Evolutionary conservation across 2,113 vertebrate species (phyloP).

Genomic region (Actenoides lindsayi): DNA sequence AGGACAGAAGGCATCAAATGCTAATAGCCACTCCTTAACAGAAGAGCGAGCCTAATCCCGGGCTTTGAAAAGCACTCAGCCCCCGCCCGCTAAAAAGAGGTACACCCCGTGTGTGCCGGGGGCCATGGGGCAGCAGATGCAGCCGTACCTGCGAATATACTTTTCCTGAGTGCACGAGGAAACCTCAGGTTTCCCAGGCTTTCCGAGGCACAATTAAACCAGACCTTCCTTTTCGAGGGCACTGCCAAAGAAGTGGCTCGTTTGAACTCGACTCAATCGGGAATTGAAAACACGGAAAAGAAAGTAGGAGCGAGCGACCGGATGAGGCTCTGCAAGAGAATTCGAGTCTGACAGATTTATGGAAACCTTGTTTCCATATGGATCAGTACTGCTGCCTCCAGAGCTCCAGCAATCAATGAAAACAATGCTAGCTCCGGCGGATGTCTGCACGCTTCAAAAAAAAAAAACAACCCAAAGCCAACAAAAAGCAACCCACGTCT

Average conservation of each 20-base stretch:
- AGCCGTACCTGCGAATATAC: neutral
- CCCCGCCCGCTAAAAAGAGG: slow-evolving; percentile 14
- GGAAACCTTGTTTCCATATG: slow-evolving; percentile 60
- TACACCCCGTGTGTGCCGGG: neutral
- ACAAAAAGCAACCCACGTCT: too few species aligned
- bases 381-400: slow-evolving; percentile 32
- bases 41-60: slow-evolving; percentile 43
- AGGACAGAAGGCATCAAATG: slow-evolving; percentile 60
- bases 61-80: slow-evolving; percentile 51
- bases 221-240: slow-evolving; percentile 34
- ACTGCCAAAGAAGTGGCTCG: slow-evolving; percentile 42
- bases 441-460: neutral
- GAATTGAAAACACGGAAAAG: slow-evolving; percentile 34
- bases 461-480: too few species aligned
- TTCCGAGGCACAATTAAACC: slow-evolving; percentile 8
- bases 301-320: slow-evolving; percentile 29
- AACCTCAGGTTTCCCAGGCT: slow-evolving; percentile 21
- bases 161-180: slow-evolving; percentile 7
- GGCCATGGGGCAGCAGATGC: slow-evolving; percentile 22
- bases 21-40: slow-evolving; percentile 56
- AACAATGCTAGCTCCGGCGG: neutral
- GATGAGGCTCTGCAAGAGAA: slow-evolving; percentile 56
- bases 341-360: slow-evolving; percentile 64
- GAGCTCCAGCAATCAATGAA: slow-evolving; percentile 38
- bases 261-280: slow-evolving; percentile 43